These are phyloP conservation scores for Entomyzon cyanotis DNA, from an alignment of 2,113 vertebrate species.

Conservation along the genomic window DNA sequence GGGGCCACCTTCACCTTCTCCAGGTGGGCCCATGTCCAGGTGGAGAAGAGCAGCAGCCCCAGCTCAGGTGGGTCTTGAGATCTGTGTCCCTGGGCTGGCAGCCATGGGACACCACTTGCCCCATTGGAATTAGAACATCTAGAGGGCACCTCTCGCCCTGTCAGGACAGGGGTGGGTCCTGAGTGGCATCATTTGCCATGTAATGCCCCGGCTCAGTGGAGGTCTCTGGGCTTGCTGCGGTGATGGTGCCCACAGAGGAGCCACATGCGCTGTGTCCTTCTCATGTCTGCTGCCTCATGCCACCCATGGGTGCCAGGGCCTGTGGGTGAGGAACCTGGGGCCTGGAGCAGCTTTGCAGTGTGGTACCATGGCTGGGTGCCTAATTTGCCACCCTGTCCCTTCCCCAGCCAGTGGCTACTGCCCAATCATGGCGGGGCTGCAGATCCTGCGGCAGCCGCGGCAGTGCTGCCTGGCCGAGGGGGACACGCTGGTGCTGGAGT, in stretches of 20 bases:
- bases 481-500: slow-evolving; percentile 73
- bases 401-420: slow-evolving; percentile 64
- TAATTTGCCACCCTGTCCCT: background rate
- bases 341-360: background rate
- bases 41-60: slow-evolving; percentile 55
- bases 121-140: accelerated
- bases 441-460: slow-evolving; percentile 71
- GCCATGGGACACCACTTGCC: background rate
- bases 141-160: accelerated
- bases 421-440: slow-evolving; percentile 66
- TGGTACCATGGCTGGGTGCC: background rate
- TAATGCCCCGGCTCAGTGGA: background rate
- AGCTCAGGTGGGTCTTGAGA: slow-evolving; percentile 53
- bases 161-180: accelerated
- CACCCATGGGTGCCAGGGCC: background rate
- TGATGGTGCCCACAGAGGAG: background rate
- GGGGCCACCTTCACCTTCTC: slow-evolving; percentile 78
- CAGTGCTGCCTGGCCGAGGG: slow-evolving; percentile 74
- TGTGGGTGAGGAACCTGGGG: background rate
- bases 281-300: background rate
- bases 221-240: background rate
- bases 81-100: background rate
- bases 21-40: slow-evolving; percentile 75
- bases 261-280: background rate
- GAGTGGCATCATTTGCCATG: accelerated